Evolutionary conservation across 2,888 invertebrate genomes (phyloP), one percentile per base, ranked within the genome.

Genomic region (Standfussiana lucernea): DNA sequence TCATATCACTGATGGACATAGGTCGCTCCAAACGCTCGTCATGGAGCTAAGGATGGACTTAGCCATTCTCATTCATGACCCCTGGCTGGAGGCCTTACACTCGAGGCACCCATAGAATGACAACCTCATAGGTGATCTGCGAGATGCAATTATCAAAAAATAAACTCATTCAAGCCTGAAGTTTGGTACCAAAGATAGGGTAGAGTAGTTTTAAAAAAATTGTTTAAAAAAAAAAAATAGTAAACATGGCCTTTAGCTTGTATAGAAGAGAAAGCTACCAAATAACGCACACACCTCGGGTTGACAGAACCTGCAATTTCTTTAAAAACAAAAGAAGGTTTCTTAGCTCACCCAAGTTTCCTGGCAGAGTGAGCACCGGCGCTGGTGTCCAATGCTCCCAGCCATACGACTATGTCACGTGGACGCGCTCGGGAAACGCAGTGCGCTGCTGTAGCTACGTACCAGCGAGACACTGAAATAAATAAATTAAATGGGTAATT

Each of bases 381-480:
- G 28, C 95, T 94, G 24, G 98, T 98, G 92, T 98, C 98, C 79
- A 98, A 95, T 40, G 98, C 98, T 0, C 98, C 98, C 61, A 98
- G 96, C 96, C 98, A 98, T 67, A 98, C 98, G 0, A 97, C 97
- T 45, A 98, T 98, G 89, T 98, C 98, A 10, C 97, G 96, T 10
- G 98, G 94, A 24, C 97, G 96, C 0, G 98, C 98, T 69, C 98
- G 97, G 59, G 98, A 98, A 73, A 98, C 98, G 92, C 98, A 98
- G 92, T 98, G 98, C 0, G 98, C 98, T 0, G 98, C 98, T 0
- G 98, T 98, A 0, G 98, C 98, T 6, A 98, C 98, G 90, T 96
- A 98, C 93, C 97, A 97, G 1, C 97, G 97, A 4, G 98, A 98
- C 50, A 98, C 98, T 97, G 92, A 15, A 93, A 88, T 6, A 13